Percentiles rank a stretch among this genome's conserved stretches.
Evolutionary conservation across 2,113 vertebrate genomes (phyloP).

Genomic region (Symphodus melops): DNA sequence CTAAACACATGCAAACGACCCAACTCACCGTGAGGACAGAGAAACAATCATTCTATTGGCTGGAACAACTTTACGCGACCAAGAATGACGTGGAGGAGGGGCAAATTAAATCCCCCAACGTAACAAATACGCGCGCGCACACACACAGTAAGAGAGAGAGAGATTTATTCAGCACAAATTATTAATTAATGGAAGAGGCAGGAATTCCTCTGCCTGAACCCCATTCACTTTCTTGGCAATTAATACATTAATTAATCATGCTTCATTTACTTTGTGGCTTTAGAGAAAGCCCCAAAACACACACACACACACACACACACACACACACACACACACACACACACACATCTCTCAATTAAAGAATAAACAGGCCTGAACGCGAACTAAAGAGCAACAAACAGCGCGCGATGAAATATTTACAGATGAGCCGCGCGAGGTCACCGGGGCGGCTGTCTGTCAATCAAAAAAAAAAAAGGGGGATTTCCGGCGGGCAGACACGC

Average conservation of each 20-base stretch:
- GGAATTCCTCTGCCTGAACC: constrained; percentile 64
- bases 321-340: constrained; percentile 5
- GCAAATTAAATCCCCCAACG: no score
- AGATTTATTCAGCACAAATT: constrained; percentile 32
- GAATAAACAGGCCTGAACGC: constrained; percentile 67
- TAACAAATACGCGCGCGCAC: no score
- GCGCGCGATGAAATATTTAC: constrained; percentile 77
- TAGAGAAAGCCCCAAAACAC: constrained; percentile 37
- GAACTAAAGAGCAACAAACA: constrained; percentile 58
- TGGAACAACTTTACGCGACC: no score
- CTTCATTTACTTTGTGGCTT: constrained; percentile 80
- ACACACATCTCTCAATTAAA: constrained; percentile 57
- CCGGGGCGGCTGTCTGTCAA: constrained; percentile 54
- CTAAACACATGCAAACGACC: no score
- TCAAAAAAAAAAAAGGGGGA: constrained; percentile 44
- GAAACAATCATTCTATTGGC: no score
- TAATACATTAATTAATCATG: constrained; percentile 83
- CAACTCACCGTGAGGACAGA: no score
- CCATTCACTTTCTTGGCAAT: constrained; percentile 67
- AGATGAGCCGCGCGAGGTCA: constrained; percentile 53
- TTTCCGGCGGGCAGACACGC: constrained; percentile 18
- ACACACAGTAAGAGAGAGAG: not conserved
- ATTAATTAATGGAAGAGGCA: constrained; percentile 68
- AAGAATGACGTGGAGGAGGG: no score
- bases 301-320: constrained; percentile 1